Evolutionary conservation across 2,888 invertebrate species (phyloP), one percentile per base, ranked within the genome.

Genomic region (Portevinia maculata): DNA sequence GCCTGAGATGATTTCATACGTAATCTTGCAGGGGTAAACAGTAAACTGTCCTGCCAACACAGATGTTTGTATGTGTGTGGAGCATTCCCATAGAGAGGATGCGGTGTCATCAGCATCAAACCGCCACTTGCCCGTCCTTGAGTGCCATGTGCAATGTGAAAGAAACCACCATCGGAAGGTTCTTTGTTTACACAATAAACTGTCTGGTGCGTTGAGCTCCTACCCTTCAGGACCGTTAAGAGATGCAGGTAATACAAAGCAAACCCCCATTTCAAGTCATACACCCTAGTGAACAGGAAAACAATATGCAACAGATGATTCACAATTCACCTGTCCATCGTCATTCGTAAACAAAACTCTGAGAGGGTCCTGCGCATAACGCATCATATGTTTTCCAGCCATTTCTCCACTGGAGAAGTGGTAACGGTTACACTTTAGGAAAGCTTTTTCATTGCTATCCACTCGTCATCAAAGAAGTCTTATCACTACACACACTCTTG

Each of bases 331-430:
- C 15, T 19, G 52, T 70, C 50, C 52, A 39, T 19, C 37, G 1
- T 44, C 75, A 62, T 81, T 81, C 75, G 79, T 81, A 81, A 81
- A 81, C 79, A 81, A 81, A 81, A 52, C 24, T 50, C 24, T 21
- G 28, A 1, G 1, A 46, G 3, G 44, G 44, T 59, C 41, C 30
- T 75, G 79, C 79, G 79, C 79, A 59, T 2, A 46, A 21, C 13
- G 7, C 11, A n/a, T 7, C n/a, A 13, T 5, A 69, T 17, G 21
- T 15, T 30, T 9, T 13, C 9, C 8, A 0, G 9, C 9, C 8
- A 37, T 11, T 34, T 74, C 81, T 75, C 44, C 69, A 60, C 53
- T 32, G 62, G 75, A 52, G 75, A 75, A 53, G 13, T 57, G 67
- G 39, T 24, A 71, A 62, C 34, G 67, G 39, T 24, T 65, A 62